Percentiles rank a stretch among this genome's conserved stretches.
phyloP scores from a whole-genome alignment of 2,113 vertebrate genomes.

The Pelobates fuscus region DNA sequence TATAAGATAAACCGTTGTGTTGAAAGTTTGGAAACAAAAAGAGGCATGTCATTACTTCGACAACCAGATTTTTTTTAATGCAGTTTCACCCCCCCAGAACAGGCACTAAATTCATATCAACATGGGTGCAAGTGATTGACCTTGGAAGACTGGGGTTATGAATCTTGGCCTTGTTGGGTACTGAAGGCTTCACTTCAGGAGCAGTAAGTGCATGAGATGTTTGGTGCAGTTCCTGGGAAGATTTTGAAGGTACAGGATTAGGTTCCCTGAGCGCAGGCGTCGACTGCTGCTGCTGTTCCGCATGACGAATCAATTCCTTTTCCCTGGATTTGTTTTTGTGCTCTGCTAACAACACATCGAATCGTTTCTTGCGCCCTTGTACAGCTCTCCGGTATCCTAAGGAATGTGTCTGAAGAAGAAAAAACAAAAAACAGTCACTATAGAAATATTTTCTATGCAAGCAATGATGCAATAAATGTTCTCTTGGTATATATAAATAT shows the following conservation, averaged over 20 bases:
- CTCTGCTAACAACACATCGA: slow-evolving; percentile 93
- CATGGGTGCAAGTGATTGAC: too few species aligned
- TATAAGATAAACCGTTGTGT: too few species aligned
- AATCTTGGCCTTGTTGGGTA: slow-evolving; percentile 89
- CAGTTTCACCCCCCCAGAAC: too few species aligned
- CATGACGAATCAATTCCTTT: slow-evolving; percentile 87
- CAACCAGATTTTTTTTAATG: too few species aligned
- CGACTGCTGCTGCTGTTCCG: slow-evolving; percentile 82
- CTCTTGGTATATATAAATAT: too few species aligned
- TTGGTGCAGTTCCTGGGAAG: slow-evolving; percentile 82
- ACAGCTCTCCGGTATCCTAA: slow-evolving; percentile 98
- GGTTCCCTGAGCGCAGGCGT: slow-evolving; percentile 95
- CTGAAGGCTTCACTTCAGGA: slow-evolving; percentile 85
- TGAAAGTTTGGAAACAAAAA: too few species aligned
- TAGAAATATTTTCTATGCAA: too few species aligned
- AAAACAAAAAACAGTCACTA: neutral
- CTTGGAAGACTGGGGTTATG: slow-evolving; percentile 95
- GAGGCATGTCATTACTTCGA: too few species aligned
- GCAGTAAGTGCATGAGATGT: slow-evolving; percentile 83
- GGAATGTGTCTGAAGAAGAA: slow-evolving; percentile 91
- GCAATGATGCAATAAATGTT: too few species aligned
- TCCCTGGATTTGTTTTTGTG: slow-evolving; percentile 97
- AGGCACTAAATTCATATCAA: too few species aligned
- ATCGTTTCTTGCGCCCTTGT: slow-evolving; percentile 94
- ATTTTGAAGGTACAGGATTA: slow-evolving; percentile 83